These are phyloP conservation scores for Perizoma affinitatum DNA, from an alignment of 2,888 invertebrate species.

Conservation along the genomic window DNA sequence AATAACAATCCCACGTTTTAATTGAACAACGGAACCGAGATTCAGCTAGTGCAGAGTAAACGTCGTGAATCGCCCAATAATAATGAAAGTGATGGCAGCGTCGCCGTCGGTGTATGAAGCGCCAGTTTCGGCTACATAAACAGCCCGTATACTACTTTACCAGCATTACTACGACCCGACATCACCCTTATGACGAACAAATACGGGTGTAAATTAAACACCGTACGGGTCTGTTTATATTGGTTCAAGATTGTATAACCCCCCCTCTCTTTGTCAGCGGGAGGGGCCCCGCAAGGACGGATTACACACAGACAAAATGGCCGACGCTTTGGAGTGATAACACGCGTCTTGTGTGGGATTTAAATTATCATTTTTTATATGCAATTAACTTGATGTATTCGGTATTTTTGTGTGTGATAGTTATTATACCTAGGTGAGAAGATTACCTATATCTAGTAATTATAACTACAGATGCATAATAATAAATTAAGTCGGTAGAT, in stretches of 20 bases:
- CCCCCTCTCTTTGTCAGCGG: slow-evolving; percentile 64
- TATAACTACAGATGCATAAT: too few relatives aligned
- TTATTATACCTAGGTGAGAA: too few relatives aligned
- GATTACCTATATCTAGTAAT: too few relatives aligned
- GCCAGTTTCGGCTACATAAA: slow-evolving; percentile 84
- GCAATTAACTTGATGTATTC: neutral
- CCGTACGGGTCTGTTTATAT: slow-evolving; percentile 44
- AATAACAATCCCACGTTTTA: slow-evolving; percentile 75
- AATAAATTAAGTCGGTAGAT: too few relatives aligned
- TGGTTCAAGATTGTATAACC: slow-evolving; percentile 55
- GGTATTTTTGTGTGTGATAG: neutral
- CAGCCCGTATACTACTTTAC: slow-evolving; percentile 76
- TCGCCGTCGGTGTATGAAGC: slow-evolving; percentile 83
- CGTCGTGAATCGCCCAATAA: slow-evolving; percentile 84
- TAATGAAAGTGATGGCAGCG: slow-evolving; percentile 83
- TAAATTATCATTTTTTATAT: slow-evolving; percentile 21
- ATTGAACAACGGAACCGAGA: slow-evolving; percentile 77
- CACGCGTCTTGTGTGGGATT: slow-evolving; percentile 35
- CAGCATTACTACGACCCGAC: slow-evolving; percentile 42
- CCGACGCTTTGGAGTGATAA: slow-evolving; percentile 61
- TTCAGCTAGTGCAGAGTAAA: slow-evolving; percentile 76
- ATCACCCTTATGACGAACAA: slow-evolving; percentile 36
- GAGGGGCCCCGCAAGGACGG: slow-evolving; percentile 67
- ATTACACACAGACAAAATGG: slow-evolving; percentile 78
- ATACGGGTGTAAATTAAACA: slow-evolving; percentile 48